Conservation (phyloP, 2,888 invertebrate genomes). For the Pyrgus malvae region DNA sequence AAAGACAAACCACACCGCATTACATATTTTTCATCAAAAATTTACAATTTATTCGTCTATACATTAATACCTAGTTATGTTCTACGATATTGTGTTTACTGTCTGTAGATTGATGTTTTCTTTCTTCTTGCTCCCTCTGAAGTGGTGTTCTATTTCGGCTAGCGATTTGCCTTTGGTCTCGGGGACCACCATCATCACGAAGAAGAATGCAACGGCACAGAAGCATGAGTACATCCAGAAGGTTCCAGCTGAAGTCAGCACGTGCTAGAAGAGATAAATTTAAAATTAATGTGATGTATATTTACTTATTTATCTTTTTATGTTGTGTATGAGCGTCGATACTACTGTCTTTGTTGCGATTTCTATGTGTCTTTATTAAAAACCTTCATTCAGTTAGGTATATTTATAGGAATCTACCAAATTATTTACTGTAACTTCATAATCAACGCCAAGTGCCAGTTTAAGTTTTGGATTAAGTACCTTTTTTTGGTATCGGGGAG, state of each 20-base stretch:
- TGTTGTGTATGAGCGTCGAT: background rate
- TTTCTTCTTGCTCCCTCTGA: slow-evolving; percentile 59
- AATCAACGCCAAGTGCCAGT: too few species aligned
- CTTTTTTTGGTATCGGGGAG: too few species aligned
- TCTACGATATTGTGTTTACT: slow-evolving; percentile 34
- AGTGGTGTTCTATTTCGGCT: slow-evolving; percentile 83
- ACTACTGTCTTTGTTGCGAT: too few species aligned
- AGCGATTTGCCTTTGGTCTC: slow-evolving; percentile 87
- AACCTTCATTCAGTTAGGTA: too few species aligned
- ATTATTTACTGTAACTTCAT: too few species aligned
- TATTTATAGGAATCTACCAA: too few species aligned
- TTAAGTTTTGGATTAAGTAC: too few species aligned
- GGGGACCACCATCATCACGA: slow-evolving; percentile 80
- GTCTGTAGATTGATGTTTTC: slow-evolving; percentile 48
- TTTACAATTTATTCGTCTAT: too few species aligned
- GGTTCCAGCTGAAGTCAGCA: slow-evolving; percentile 77
- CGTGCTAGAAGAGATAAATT: slow-evolving; percentile 44
- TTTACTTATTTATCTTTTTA: background rate
- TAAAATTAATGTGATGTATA: background rate
- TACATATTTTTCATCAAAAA: too few species aligned
- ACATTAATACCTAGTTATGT: too few species aligned
- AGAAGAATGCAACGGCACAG: slow-evolving; percentile 75
- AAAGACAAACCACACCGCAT: too few species aligned
- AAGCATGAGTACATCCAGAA: slow-evolving; percentile 81
- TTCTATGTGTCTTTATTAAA: too few species aligned